Percentiles rank a stretch among this genome's conserved stretches.
Conservation (phyloP, 2,113 vertebrate genomes). For the Vulpes ferrilata region DNA sequence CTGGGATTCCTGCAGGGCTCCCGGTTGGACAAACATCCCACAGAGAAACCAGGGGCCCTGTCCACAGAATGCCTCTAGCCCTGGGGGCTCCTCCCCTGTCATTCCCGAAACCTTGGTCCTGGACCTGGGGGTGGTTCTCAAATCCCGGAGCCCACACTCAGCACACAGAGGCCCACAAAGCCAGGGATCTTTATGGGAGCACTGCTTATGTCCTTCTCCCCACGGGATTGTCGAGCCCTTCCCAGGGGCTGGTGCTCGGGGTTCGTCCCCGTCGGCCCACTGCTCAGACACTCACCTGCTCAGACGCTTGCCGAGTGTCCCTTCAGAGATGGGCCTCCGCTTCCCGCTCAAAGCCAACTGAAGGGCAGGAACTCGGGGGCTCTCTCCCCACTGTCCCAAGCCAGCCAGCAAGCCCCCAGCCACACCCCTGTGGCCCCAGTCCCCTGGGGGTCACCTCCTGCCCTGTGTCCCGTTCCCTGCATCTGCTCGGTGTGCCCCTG, state of each 20-base stretch:
- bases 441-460: neutral
- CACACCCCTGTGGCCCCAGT: no score
- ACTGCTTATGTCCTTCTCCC: accelerated
- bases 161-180: neutral
- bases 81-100: neutral
- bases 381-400: accelerated
- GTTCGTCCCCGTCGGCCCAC: neutral
- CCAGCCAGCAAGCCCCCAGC: neutral
- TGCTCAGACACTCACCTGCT: neutral
- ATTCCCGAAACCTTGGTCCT: neutral
- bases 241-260: neutral
- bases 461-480: accelerated
- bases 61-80: no score
- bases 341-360: no score
- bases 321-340: no score
- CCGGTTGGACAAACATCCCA: accelerated
- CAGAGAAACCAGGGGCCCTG: neutral
- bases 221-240: neutral
- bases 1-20: neutral
- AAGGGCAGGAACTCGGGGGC: neutral
- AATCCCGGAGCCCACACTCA: neutral
- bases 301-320: neutral
- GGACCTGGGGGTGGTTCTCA: neutral
- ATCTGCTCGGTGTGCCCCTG: accelerated
- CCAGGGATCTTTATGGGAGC: neutral